These are phyloP conservation scores for Melanostoma scalare DNA, from an alignment of 2,888 invertebrate species.

Conservation along the genomic window DNA sequence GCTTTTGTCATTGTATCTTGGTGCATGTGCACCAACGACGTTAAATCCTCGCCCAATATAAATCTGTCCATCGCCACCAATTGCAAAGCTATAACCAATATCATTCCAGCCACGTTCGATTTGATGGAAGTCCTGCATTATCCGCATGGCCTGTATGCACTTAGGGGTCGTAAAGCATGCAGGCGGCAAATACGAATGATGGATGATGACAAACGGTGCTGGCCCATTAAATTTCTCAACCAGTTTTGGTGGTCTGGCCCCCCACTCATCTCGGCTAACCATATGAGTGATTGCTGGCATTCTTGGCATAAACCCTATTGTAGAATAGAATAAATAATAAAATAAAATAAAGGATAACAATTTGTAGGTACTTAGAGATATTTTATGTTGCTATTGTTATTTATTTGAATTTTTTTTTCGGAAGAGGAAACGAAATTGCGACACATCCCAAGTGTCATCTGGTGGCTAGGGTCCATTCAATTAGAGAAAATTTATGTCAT, in stretches of 20 bases:
- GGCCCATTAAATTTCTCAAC: conserved; percentile 83
- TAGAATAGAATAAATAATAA: conserved; percentile 32
- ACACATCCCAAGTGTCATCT: conserved; percentile 14
- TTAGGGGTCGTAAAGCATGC: conserved; percentile 84
- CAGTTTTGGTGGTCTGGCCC: conserved; percentile 83
- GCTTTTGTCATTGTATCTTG: conserved; percentile 86
- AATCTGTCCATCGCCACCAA: conserved; percentile 88
- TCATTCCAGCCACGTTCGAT: conserved; percentile 86
- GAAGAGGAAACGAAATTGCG: conserved; percentile 1
- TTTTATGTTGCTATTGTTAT: neutral
- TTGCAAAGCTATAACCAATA: conserved; percentile 88
- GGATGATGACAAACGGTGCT: conserved; percentile 87
- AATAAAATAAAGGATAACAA: neutral
- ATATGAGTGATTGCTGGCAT: conserved; percentile 76
- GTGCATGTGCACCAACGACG: conserved; percentile 87
- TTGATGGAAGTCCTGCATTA: conserved; percentile 87
- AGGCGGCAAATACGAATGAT: conserved; percentile 86
- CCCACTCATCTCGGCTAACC: conserved; percentile 84
- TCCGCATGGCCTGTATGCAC: conserved; percentile 85
- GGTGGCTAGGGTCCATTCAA: conserved; percentile 11
- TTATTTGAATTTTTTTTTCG: neutral
- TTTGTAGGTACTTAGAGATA: too few relatives aligned
- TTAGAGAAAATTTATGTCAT: conserved; percentile 45
- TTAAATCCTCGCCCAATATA: conserved; percentile 89
- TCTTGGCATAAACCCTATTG: conserved; percentile 77